Evolutionary conservation across 1,140 invertebrate species (phyloP).

Genomic region (Lordiphosa clarofinis): DNA sequence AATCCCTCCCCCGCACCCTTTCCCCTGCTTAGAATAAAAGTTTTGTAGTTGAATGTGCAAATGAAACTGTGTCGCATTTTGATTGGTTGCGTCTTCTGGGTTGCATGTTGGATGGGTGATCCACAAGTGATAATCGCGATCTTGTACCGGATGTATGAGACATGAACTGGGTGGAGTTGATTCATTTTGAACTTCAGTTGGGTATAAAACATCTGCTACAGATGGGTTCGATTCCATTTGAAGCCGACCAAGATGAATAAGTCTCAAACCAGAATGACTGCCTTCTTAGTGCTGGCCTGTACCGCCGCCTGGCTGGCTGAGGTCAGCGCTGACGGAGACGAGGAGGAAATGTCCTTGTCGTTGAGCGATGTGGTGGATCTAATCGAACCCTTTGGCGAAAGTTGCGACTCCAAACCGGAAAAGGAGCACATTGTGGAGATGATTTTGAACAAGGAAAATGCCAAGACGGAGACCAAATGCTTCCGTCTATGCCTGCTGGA

Average conservation of each 20-base stretch:
- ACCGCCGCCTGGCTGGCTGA: conserved; percentile 4
- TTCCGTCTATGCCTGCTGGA: conserved; percentile 60
- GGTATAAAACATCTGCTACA: conserved; percentile 18
- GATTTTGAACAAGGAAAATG: conserved; percentile 49
- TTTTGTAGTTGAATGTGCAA: neutral
- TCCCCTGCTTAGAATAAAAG: conserved; percentile 22
- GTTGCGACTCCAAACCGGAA: conserved; percentile 43
- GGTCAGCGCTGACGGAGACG: conserved; percentile 25
- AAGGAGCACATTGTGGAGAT: conserved; percentile 43
- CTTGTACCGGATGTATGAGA: conserved; percentile 31
- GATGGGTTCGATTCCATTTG: conserved; percentile 6
- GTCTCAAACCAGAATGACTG: conserved; percentile 9
- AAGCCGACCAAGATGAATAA: conserved; percentile 12
- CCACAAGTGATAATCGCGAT: conserved; percentile 25
- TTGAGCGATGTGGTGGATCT: conserved; percentile 51
- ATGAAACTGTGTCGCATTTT: conserved; percentile 12
- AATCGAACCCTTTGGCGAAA: conserved; percentile 43
- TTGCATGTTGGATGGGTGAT: conserved; percentile 40
- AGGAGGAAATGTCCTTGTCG: conserved; percentile 36
- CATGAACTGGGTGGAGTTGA: neutral
- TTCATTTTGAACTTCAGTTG: neutral
- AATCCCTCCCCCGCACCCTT: neutral
- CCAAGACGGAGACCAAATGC: conserved; percentile 53
- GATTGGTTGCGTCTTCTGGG: neutral
- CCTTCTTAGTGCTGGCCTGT: conserved; percentile 22